Evolutionary conservation across 2,113 vertebrate genomes (phyloP).

Genomic region (Ctenomys sociabilis): DNA sequence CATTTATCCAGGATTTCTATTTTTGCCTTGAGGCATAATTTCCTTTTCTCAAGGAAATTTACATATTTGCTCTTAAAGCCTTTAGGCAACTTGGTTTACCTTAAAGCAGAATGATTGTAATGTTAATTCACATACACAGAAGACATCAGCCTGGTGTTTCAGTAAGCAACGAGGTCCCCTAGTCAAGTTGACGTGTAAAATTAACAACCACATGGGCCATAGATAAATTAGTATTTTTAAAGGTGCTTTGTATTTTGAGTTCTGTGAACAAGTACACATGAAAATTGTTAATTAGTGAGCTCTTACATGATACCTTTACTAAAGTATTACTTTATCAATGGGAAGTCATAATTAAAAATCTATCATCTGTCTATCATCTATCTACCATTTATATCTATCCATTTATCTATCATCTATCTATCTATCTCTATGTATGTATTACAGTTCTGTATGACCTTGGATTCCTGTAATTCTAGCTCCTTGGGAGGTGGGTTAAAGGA

Average conservation of each 20-base stretch:
- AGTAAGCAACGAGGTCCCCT: neutral
- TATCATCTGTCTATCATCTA: neutral
- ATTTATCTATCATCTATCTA: neutral
- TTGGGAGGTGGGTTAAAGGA: neutral
- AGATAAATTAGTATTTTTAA: neutral
- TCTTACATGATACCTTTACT: slow-evolving; percentile 27
- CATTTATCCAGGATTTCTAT: neutral
- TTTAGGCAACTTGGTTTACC: neutral
- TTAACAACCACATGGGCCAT: neutral
- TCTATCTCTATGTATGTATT: neutral
- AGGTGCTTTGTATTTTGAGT: neutral
- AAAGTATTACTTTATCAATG: neutral
- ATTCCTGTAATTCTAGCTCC: neutral
- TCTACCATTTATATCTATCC: neutral
- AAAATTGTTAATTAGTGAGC: neutral
- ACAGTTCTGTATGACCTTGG: neutral
- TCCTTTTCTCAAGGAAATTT: neutral
- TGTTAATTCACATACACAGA: neutral
- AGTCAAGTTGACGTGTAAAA: neutral
- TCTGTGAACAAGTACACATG: slow-evolving; percentile 7
- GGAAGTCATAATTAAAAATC: neutral
- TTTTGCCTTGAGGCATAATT: neutral
- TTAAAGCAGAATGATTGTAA: neutral
- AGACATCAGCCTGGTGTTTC: neutral
- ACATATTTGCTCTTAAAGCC: neutral